Evolutionary conservation across 64 coral and sea anemone genomes (phyloP), one percentile per base, ranked within the genome.

Genomic region (Montipora foliosa): DNA sequence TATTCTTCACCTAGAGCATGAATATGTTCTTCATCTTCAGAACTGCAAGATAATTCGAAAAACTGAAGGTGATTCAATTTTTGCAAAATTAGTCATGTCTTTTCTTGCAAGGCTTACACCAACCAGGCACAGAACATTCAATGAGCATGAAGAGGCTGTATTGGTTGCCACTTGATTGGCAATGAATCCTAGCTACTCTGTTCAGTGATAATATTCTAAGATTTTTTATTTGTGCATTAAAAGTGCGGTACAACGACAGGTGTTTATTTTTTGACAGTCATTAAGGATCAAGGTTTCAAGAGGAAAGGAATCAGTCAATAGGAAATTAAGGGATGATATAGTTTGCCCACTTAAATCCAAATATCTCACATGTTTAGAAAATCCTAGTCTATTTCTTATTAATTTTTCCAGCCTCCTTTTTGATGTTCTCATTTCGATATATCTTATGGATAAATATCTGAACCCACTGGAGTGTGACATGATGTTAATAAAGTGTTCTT

Each of bases 51-150:
- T 79, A 90, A 80, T 90, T 90, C 88, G 5, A 79, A 79, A 90
- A 90, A 79, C 76, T 90, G 88, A 90, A 90, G 75, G 88, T 90
- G 25, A 49, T 90, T 90, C 88, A 90, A 90, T 68, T 79, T 90
- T 90, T 79, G 55, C 88, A 90, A 90, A 90, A 90, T 90, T 13
- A 90, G 88, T 8, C 88, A 90, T 21, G 76, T 79, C 87, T 25
- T 89, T 89, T 90, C 76, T 90, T 79, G 14, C 76, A 90, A 90
- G 88, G 88, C 88, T 79, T 79, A 90, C 76, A 79, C 88, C 88
- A 90, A 90, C 88, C 75, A 90, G 88, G 75, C 88, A 79, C 88
- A 89, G 74, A 89, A 89, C 88, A 89, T 89, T 89, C 88, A 89
- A 79, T 89, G 75, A 89, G 88, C 88, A 80, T 79, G 37, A 90